phyloP scores from a whole-genome alignment of 2,888 invertebrate species.

The Uloborus plumipes region DNA sequence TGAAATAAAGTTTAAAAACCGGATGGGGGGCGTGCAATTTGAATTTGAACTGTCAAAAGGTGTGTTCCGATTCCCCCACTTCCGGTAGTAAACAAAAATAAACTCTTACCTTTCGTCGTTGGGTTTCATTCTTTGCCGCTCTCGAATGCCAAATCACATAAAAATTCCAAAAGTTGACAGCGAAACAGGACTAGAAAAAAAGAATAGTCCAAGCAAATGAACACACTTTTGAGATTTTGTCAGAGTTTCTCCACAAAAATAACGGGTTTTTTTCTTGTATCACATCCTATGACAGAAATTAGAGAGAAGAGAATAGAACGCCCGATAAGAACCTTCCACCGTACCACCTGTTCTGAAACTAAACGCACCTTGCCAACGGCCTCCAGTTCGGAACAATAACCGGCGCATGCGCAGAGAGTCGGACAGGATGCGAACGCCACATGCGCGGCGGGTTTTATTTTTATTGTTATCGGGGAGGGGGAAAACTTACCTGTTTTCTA shows the following conservation, averaged over 20 bases:
- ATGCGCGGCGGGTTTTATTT: background rate
- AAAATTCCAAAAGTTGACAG: background rate
- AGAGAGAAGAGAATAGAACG: background rate
- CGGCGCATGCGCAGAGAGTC: slow-evolving; percentile 47
- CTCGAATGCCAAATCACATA: slow-evolving; percentile 3
- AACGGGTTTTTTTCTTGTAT: background rate
- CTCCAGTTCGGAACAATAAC: slow-evolving; percentile 34
- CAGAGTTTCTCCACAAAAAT: background rate
- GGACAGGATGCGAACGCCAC: background rate
- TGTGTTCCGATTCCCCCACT: background rate
- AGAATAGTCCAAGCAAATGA: slow-evolving; percentile 14
- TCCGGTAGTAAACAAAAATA: slow-evolving; percentile 38
- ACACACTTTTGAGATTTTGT: background rate
- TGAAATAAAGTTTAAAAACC: no score
- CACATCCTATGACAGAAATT: background rate
- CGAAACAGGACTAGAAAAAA: background rate
- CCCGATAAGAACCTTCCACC: background rate
- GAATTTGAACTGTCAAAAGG: no score
- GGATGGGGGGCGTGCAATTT: no score
- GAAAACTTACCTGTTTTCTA: background rate
- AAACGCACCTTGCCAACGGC: slow-evolving; percentile 51
- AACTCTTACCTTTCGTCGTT: slow-evolving; percentile 57
- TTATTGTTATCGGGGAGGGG: background rate
- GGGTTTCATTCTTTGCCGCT: slow-evolving; percentile 31
- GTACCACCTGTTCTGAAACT: slow-evolving; percentile 51